Percentiles rank a stretch among this genome's conserved stretches.
These are phyloP conservation scores for Serripes groenlandicus DNA, from an alignment of 2,888 invertebrate genomes.

Conservation along the genomic window DNA sequence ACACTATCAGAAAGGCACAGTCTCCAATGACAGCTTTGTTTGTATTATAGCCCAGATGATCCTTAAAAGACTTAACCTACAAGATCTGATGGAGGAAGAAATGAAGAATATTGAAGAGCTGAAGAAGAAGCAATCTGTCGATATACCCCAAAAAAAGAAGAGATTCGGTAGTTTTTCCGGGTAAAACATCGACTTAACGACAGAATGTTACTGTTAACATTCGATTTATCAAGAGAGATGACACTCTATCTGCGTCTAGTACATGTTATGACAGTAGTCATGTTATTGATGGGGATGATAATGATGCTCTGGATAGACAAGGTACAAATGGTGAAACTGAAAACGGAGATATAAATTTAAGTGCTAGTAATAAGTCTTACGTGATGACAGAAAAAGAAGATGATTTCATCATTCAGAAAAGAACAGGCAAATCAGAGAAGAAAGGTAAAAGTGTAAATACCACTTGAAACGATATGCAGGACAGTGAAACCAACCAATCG, in stretches of 20 bases:
- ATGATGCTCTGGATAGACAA: background rate
- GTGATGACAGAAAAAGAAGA: background rate
- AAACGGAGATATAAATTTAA: background rate
- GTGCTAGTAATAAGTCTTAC: too few relatives aligned
- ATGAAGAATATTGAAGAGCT: conserved; percentile 44
- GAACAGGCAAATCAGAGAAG: too few relatives aligned
- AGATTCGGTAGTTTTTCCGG: background rate
- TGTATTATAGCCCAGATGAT: conserved; percentile 78
- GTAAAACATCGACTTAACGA: background rate
- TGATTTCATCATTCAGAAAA: background rate
- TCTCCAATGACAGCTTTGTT: background rate
- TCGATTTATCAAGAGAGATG: conserved; percentile 5
- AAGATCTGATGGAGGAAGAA: conserved; percentile 77
- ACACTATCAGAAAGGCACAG: too few relatives aligned
- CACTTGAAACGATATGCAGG: too few relatives aligned
- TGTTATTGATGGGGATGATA: background rate
- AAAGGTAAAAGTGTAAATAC: background rate
- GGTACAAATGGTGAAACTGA: background rate
- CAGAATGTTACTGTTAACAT: conserved; percentile 19
- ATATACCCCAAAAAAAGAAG: background rate
- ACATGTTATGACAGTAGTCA: background rate
- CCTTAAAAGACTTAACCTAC: conserved; percentile 77
- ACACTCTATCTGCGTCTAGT: background rate
- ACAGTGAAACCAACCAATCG: background rate
- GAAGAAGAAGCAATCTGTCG: conserved; percentile 23